Evolutionary conservation across 2,113 vertebrate genomes (phyloP).

Genomic region (Pandion haliaetus): DNA sequence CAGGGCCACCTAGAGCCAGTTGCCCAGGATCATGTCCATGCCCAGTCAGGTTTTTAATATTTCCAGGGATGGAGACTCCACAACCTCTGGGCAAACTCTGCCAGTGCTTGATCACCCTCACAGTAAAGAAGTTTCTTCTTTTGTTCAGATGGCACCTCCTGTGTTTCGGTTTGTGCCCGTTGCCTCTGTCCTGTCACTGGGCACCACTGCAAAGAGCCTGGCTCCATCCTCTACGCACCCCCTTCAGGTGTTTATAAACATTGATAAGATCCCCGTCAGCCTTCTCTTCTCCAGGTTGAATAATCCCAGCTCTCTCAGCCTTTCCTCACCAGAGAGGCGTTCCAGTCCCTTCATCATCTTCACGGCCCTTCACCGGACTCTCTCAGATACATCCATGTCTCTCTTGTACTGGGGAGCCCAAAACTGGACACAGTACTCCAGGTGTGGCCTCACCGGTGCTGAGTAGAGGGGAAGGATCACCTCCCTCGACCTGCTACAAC

Average conservation of each 20-base stretch:
- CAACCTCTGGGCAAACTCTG: neutral
- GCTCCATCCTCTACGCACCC: neutral
- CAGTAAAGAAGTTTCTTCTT: neutral
- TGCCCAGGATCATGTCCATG: fast-evolving
- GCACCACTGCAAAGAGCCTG: neutral
- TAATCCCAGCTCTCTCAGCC: neutral
- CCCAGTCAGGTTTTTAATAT: neutral
- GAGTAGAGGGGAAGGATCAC: neutral
- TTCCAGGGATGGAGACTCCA: neutral
- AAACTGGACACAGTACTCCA: neutral
- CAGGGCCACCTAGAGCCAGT: neutral
- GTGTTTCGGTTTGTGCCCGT: neutral
- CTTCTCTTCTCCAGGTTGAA: neutral
- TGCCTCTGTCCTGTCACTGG: neutral
- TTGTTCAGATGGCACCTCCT: neutral
- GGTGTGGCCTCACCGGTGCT: neutral
- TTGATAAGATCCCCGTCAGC: neutral
- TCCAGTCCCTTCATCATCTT: neutral
- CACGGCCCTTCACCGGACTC: neutral
- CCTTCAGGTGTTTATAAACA: neutral
- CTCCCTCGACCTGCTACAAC: neutral
- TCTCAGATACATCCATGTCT: neutral
- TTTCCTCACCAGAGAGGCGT: neutral
- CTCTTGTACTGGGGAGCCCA: neutral
- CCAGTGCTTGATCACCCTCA: neutral